Base-by-base conservation (phyloP, 2,888 invertebrate species). In the Lutraria lutraria region DNA sequence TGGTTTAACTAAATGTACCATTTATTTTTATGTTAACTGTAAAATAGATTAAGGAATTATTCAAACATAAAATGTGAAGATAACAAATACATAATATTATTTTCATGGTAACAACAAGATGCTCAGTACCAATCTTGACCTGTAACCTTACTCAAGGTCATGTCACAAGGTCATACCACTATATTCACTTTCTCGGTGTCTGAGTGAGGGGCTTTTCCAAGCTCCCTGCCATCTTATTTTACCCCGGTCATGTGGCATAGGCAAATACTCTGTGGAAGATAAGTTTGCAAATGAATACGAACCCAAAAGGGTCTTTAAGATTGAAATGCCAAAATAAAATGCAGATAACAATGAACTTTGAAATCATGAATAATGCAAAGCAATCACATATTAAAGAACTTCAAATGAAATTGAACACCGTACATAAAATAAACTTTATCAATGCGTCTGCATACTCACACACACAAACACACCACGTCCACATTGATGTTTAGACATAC, bases 211-310 rank as follows among this genome's bases (percentile, higher is more conserved):
- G 88, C 91, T 91, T 90, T 90, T 79, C 83, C 31, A 87, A 90
- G 90, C 87, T 85, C 87, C 90, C n/a, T 87, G 80, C 60, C 83
- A 60, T 34, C 56, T 83, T 34, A 21, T 81, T 72, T 88, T 81
- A 84, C 85, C 87, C 83, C 25, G 86, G 83, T 89, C 88, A 89
- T 91, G 84, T 87, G 90, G 90, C 86, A 81, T 53, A 88, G 76
- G 83, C 88, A 82, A 88, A 86, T 83, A 79, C 54, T 92, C 92
- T 92, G 92, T 84, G 83, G 90, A 90, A 92, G 87, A 91, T 90
- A 89, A 89, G 81, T 82, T 52, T 88, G 87, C 92, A 89, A 92
- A 89, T 89, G 89, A 92, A 88, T 88, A 34, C 43, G 89, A 89
- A 88, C 83, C 12, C 21, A 6, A 72, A 21, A 86, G 83, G 89